Evolutionary conservation across 1,140 invertebrate genomes (phyloP).

Genomic region (Polypedilum vanderplanki): DNA sequence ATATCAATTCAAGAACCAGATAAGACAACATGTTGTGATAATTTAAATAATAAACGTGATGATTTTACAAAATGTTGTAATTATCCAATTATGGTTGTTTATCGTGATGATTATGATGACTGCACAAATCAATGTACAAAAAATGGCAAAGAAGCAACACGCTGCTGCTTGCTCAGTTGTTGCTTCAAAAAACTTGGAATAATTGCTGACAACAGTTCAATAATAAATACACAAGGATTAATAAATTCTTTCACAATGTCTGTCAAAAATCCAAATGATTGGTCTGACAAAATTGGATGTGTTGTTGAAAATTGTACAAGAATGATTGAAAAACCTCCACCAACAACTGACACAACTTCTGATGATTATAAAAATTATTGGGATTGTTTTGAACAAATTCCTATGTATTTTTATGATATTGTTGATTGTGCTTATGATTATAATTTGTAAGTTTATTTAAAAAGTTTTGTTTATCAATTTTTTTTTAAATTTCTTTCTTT

Average conservation of each 20-base stretch:
- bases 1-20: not conserved
- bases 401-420: not conserved
- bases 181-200: not conserved
- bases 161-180: not conserved
- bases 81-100: not conserved
- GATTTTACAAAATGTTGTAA: not conserved
- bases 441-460: not conserved
- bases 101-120: not conserved
- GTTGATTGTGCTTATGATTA: not conserved
- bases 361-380: conserved; percentile 2
- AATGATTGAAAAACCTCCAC: not conserved
- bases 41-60: not conserved
- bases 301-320: not conserved
- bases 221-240: not conserved
- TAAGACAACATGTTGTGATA: not conserved
- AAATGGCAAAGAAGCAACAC: not conserved
- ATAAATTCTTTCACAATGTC: not conserved
- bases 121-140: not conserved
- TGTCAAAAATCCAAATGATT: not conserved
- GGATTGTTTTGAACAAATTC: conserved; percentile 13
- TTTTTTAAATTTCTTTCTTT: not conserved
- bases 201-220: not conserved
- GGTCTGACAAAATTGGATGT: not conserved
- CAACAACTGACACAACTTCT: not conserved
- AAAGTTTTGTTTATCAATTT: not conserved